phyloP scores from a whole-genome alignment of 2,113 vertebrate genomes.

The Hemicordylus capensis region DNA sequence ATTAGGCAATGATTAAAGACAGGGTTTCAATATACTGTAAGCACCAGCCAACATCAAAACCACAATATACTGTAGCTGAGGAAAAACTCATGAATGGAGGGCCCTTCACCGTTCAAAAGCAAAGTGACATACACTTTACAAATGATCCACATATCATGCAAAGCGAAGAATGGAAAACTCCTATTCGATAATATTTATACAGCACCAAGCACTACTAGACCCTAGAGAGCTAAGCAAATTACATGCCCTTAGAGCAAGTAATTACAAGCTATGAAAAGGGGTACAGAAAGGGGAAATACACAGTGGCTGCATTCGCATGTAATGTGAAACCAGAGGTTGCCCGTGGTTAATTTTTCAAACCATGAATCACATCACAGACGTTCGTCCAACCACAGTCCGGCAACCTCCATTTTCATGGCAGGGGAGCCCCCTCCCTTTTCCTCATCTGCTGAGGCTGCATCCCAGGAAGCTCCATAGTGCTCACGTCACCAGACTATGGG shows the following conservation, averaged over 20 bases:
- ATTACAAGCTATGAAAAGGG: not conserved
- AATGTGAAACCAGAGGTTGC: too few species aligned
- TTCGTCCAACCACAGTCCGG: too few species aligned
- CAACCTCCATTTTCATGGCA: too few species aligned
- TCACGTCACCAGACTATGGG: too few species aligned
- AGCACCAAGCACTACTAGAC: not conserved
- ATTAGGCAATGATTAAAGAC: not conserved
- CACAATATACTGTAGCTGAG: not conserved
- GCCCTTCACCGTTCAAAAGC: not conserved
- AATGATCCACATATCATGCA: conserved; percentile 10
- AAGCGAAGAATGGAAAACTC: not conserved
- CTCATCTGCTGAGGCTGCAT: too few species aligned
- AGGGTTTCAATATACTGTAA: not conserved
- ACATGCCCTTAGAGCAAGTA: not conserved
- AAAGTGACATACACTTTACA: not conserved
- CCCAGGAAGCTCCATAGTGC: too few species aligned
- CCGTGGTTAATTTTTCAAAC: too few species aligned
- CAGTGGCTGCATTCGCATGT: too few species aligned
- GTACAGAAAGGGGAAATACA: too few species aligned
- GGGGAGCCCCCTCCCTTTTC: too few species aligned
- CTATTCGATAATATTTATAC: not conserved
- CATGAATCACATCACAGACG: too few species aligned
- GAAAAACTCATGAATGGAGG: not conserved
- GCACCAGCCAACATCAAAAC: not conserved
- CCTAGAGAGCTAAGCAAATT: not conserved